These are phyloP conservation scores for Papilio machaon DNA, from an alignment of 1,140 invertebrate genomes.

Conservation along the genomic window DNA sequence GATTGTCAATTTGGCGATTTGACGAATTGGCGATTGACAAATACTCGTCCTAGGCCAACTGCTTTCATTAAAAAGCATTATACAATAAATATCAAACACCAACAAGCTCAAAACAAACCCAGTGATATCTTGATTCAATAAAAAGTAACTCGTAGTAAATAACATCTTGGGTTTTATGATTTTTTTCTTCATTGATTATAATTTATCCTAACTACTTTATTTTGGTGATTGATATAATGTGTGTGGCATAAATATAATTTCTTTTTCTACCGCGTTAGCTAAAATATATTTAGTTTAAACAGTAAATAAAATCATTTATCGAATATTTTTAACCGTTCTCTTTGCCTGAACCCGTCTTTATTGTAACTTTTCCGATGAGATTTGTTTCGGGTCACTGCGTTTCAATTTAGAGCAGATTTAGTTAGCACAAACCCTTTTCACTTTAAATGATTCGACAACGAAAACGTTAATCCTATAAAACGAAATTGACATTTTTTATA, in stretches of 20 bases:
- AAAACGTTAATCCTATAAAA: slow-evolving; percentile 12
- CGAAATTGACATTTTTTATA: not conserved
- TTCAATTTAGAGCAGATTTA: slow-evolving; percentile 24
- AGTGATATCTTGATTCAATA: no score
- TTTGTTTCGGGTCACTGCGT: not conserved
- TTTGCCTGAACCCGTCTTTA: not conserved
- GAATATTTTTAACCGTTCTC: not conserved
- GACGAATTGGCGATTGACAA: no score
- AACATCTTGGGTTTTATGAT: no score
- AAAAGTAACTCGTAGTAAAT: no score
- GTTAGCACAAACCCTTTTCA: slow-evolving; percentile 3
- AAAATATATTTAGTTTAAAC: not conserved
- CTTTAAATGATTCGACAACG: not conserved
- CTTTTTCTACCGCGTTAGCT: not conserved
- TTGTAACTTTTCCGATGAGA: slow-evolving; percentile 23
- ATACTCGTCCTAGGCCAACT: not conserved
- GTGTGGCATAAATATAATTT: not conserved
- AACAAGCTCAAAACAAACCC: no score
- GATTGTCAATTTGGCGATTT: no score
- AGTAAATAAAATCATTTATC: not conserved
- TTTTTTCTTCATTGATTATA: no score
- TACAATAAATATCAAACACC: no score
- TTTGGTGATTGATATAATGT: no score
- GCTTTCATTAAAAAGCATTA: not conserved
- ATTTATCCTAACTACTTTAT: no score